Evolutionary conservation across 2,888 invertebrate species (phyloP), one percentile per base, ranked within the genome.

Genomic region (Scrobipalpa atriplicella): DNA sequence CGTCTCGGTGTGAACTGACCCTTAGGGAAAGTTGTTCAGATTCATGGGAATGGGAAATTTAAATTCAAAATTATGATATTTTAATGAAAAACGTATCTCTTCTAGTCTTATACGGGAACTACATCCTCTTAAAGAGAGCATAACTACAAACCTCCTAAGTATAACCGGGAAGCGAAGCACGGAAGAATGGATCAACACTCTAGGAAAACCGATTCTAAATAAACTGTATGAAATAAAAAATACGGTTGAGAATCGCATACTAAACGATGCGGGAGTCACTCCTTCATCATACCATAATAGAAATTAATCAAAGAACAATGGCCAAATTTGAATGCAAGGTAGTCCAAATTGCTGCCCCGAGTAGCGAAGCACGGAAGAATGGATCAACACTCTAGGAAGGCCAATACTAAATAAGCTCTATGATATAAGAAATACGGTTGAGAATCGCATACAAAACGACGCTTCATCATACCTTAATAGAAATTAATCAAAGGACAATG

Each of bases 131-230:
- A 39, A 62, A 47, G 47, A 62, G 9, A 19, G 47, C 21, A 41
- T 62, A 47, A n/a, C 62, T 8, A 47, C 47, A 9, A 11, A 62
- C 16, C 47, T 62, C 1, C 43, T 29, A 1, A 29, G 5, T 9
- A 19, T 62, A 10, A 62, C 62, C 7, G 62, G 62, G 6, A 47
- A 47, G 21, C 43, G 62, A 29, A 62, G 62, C 16, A 41, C 62
- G 13, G 47, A 43, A 2, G 58, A 58, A 18, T 58, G 58, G 58
- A 58, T 58, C 6, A 36, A 38, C 58, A 58, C 58, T 16, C 58
- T 58, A 2, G 58, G 36, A 1, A 8, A 16, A 9, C 58, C 58
- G 6, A 38, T 58, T 9, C 8, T 58, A 38, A 36, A 38, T n/a
- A 36, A n/a, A 9, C 36, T 47, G 11, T 47, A 18, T 47, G 41